Evolutionary conservation across 2,113 vertebrate genomes (phyloP), one percentile per base, ranked within the genome.

Genomic region (Rhagologus leucostigma): DNA sequence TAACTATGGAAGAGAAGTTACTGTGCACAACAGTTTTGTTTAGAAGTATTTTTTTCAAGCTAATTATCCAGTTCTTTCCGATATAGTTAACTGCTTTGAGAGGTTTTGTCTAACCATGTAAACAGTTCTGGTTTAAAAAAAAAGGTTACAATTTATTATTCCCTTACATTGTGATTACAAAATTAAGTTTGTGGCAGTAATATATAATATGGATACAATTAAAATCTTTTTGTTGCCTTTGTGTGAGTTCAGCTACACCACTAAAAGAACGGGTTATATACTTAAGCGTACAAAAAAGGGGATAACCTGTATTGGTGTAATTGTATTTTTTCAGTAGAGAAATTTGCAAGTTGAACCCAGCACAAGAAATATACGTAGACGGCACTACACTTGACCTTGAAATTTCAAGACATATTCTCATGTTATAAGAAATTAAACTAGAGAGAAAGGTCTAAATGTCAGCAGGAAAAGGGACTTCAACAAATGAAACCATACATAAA

Each of bases 361-460:
- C 35, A 27, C 16, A n/a, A 67, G n/a, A 32, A 90, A 16, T 68
- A n/a, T n/a, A 16, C 1, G 0, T 16, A 57, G 53, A 49, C 0
- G 0, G 7, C 18, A 21, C 39, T 76, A 30, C 64, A 65, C 65
- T 96, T 95, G 83, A 91, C 94, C 90, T 87, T 94, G 83, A 95
- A 93, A 94, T 79, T 75, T 64, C 77, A 74, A 94, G 63, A 26
- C 20, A 11, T 33, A 12, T 65, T 80, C 62, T 88, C 13, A 18
- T 33, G 22, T 37, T 77, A 9, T 53, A 90, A 85, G 60, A 93
- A 93, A 75, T 92, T 55, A 93, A 84, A 42, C 55, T 88, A 29
- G 59, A 87, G 74, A 49, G 69, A 74, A 83, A 90, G 69, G 60
- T 89, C 69, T 92, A 46, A 92, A 94, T 90, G 87, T 88, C 95